Base-by-base conservation (phyloP, 2,888 invertebrate species). In the Phymatocera aterrima region DNA sequence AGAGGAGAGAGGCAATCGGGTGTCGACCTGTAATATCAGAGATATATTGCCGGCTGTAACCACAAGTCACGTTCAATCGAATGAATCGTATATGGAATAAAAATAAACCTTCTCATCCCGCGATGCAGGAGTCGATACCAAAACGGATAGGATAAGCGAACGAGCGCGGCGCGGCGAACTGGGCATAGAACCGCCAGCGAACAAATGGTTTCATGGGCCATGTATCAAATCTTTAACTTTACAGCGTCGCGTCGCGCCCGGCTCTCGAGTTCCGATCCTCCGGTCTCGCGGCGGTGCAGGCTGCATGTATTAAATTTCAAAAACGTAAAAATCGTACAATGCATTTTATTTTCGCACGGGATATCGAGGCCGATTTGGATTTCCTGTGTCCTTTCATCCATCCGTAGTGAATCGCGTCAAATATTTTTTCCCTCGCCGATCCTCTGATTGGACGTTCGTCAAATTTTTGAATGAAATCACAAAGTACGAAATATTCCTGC, bases 11-110 rank as follows among this genome's bases (percentile, higher is more conserved):
- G 60, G 75, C 75, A 75, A 75, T 75, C 75, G 75, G 75, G 75
- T 86, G 87, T 87, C 86, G 85, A 85, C 83, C 83, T 81, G 87
- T 87, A 87, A 88, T 88, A 88, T 88, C 83, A 84, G 83, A 85
- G 86, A 88, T 88, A 87, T 88, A 88, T 85, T 82, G 85, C 83
- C 79, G 74, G 81, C 83, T 85, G 84, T 87, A 87, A 87, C 87
- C 86, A 86, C 88, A 85, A 88, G 88, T 88, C 88, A 87, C 87
- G 88, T 86, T 87, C 88, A 85, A 88, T 88, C 87, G 88, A 87
- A 88, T 84, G 88, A 88, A 88, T 86, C 86, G 85, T 83, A 86
- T 57, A 75, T 82, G 85, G 85, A 88, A 87, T 85, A 88, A 88
- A 88, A 88, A 87, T 87, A 87, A 86, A 87, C 84, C 84, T 83